Evolutionary conservation across 2,113 vertebrate species (phyloP), one percentile per base, ranked within the genome.

Genomic region (Psilopsiagon aymara): DNA sequence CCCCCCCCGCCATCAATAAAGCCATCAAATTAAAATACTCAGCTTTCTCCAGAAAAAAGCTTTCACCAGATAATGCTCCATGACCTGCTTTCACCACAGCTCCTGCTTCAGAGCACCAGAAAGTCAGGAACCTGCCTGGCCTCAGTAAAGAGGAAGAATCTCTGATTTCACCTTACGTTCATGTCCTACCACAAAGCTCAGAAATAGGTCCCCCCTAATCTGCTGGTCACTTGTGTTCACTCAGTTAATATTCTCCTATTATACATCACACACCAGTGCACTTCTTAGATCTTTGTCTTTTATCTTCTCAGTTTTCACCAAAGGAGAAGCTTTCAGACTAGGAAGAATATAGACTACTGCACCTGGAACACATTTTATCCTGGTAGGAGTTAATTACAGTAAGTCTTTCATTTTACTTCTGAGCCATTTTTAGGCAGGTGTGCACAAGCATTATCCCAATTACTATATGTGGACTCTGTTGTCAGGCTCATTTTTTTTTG

Each of bases 61-160:
- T 49, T 78, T 85, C 43, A 53, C 6, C 13, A 60, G n/a, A 17
- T 59, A 39, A 25, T 23, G 23, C 51, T 79, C 78, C 43, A 21
- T 35, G 37, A 53, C 24, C 49, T 2, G 2, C n/a, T 71, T 85
- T 64, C 12, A 67, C 24, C 33, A 35, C 29, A 37, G 25, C 39
- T 82, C 7, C 47, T 79, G 46, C 78, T 71, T 46, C 0, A 0
- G 23, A 35, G 51, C 35, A 67, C 43, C 0, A 1, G 62, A 41
- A 84, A 59, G 78, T 77, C 0, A 2, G 66, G 49, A 84, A 46
- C 81, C 63, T 35, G 21, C 7, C 55, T 59, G 41, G 37, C 60
- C 11, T 28, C 29, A 19, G 41, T 41, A 67, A 81, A n/a, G 23
- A 85, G 25, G 20, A 28, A 66, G 44, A 91, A 27, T 21, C 28